These are phyloP conservation scores for Lichenostomus cassidix DNA, from an alignment of 2,113 vertebrate species.

Conservation along the genomic window DNA sequence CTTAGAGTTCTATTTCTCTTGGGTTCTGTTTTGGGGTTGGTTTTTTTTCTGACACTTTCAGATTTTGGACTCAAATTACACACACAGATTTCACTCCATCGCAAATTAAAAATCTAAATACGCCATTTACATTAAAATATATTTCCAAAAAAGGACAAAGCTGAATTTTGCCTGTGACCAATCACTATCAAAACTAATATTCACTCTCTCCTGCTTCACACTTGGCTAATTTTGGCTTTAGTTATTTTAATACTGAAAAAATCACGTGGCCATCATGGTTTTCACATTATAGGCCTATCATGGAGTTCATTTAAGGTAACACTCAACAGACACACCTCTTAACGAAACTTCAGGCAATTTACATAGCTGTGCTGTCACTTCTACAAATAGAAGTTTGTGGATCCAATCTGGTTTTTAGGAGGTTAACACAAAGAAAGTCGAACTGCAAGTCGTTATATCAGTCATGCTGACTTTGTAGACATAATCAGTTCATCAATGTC, in stretches of 20 bases:
- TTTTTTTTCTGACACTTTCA: background rate
- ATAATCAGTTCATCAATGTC: slow-evolving; percentile 13
- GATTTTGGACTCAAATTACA: background rate
- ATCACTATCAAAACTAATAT: background rate
- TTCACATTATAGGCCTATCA: background rate
- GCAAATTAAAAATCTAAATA: background rate
- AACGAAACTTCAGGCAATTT: background rate
- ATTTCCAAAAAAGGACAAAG: background rate
- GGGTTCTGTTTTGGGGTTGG: background rate
- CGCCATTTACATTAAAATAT: background rate
- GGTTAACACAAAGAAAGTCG: background rate
- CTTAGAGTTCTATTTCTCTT: background rate
- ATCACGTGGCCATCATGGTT: rapidly evolving
- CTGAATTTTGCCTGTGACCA: background rate
- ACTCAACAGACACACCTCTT: background rate
- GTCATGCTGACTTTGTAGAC: background rate
- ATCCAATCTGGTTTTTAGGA: background rate
- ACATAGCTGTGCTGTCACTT: background rate
- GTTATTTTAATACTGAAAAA: background rate
- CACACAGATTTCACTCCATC: background rate
- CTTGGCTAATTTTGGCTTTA: background rate
- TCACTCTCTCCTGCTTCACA: background rate
- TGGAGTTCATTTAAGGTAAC: background rate
- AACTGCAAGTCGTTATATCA: background rate
- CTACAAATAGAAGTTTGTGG: background rate